phyloP scores from a whole-genome alignment of 2,113 vertebrate genomes.

The Lophochroa leadbeateri region DNA sequence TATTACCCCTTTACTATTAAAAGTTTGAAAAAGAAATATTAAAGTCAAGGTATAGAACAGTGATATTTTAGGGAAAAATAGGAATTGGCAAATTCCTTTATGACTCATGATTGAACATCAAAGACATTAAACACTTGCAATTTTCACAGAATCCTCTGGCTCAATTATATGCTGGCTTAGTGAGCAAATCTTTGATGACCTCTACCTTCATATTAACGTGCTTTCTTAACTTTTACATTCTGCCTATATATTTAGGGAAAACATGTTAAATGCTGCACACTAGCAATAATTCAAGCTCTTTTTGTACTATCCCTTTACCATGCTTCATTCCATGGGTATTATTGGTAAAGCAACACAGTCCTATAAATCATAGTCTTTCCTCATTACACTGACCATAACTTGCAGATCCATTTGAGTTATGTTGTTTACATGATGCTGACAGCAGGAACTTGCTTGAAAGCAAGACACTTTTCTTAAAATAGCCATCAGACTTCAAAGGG shows the following conservation, averaged over 20 bases:
- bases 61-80: neutral
- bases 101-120: neutral
- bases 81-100: neutral
- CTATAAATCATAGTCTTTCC: neutral
- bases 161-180: neutral
- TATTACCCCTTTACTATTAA: neutral
- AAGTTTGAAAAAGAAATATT: neutral
- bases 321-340: neutral
- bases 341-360: neutral
- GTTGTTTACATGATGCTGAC: neutral
- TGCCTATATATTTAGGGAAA: neutral
- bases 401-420: neutral
- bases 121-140: neutral
- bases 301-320: neutral
- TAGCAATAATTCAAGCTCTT: neutral
- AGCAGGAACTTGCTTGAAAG: neutral
- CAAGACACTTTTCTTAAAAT: neutral
- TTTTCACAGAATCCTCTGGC: neutral
- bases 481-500: neutral
- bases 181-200: neutral
- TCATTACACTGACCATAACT: neutral
- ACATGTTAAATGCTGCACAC: neutral
- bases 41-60: neutral
- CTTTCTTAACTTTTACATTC: neutral
- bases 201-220: neutral